phyloP scores from a whole-genome alignment of 2,888 invertebrate species.

The Tenthredo livida region DNA sequence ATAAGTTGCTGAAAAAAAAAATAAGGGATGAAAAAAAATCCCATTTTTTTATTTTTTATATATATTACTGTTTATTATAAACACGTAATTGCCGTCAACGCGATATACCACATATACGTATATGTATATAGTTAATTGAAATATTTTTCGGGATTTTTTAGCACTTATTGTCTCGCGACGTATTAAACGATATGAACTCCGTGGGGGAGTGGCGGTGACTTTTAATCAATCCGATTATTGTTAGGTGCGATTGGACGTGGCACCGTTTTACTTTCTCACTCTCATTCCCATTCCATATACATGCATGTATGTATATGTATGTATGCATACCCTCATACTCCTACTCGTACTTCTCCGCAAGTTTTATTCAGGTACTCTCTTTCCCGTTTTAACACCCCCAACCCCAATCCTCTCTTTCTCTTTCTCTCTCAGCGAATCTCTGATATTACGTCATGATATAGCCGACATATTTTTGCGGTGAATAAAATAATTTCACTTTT shows the following conservation, averaged over 20 bases:
- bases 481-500: neutral
- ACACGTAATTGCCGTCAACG: too few species aligned
- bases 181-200: neutral
- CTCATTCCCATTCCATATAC: slow-evolving; percentile 14
- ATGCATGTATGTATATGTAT: too few species aligned
- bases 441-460: neutral
- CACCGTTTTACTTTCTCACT: slow-evolving; percentile 58
- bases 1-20: too few species aligned
- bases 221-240: slow-evolving; percentile 72
- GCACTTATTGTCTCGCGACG: neutral
- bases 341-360: slow-evolving; percentile 10
- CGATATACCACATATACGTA: too few species aligned
- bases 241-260: slow-evolving; percentile 66
- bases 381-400: neutral
- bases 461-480: neutral
- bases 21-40: too few species aligned
- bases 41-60: too few species aligned
- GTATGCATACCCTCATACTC: neutral
- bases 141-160: neutral
- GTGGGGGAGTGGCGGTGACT: slow-evolving; percentile 63
- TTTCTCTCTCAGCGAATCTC: neutral
- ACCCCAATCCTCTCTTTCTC: neutral
- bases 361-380: neutral
- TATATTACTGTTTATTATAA: too few species aligned
- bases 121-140: too few species aligned